These are phyloP conservation scores for Quadroppia sp. DNA, from an alignment of 2,888 invertebrate genomes.

Conservation along the genomic window DNA sequence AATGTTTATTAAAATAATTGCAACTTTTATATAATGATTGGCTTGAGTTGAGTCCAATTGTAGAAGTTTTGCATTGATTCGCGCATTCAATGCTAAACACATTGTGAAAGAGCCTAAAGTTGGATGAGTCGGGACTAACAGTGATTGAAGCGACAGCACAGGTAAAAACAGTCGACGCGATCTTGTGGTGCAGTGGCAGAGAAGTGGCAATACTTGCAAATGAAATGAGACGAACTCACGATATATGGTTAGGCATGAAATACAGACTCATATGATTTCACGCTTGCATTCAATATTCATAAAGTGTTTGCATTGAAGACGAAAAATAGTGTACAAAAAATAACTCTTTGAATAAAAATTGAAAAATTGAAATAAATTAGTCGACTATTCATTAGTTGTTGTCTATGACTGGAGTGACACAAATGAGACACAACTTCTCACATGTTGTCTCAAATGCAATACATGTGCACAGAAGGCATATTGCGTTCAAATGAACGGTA, in stretches of 20 bases:
- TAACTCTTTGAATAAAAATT: slow-evolving; percentile 34
- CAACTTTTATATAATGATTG: too few species aligned
- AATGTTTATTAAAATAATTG: not conserved
- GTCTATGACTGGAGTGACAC: not conserved
- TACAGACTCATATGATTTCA: slow-evolving; percentile 19
- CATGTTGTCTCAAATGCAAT: slow-evolving; percentile 10
- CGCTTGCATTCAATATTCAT: slow-evolving; percentile 33
- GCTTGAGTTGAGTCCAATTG: too few species aligned
- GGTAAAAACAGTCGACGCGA: not conserved
- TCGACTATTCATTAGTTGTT: not conserved
- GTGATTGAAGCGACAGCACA: not conserved
- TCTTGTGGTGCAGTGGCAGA: slow-evolving; percentile 7
- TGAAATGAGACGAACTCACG: not conserved
- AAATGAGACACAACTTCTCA: not conserved
- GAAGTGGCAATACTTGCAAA: slow-evolving; percentile 11
- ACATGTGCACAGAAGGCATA: not conserved
- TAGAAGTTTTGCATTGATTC: not conserved
- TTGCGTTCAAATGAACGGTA: slow-evolving; percentile 2
- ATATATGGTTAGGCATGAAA: slow-evolving; percentile 34
- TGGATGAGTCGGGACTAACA: not conserved
- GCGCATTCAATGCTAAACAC: not conserved
- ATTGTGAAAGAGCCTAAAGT: not conserved
- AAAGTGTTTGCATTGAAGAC: slow-evolving; percentile 8
- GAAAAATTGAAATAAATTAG: slow-evolving; percentile 12
- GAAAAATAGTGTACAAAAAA: not conserved